phyloP scores from a whole-genome alignment of 2,797 vertebrate species.

The Alcedo quadribrachys region DNA sequence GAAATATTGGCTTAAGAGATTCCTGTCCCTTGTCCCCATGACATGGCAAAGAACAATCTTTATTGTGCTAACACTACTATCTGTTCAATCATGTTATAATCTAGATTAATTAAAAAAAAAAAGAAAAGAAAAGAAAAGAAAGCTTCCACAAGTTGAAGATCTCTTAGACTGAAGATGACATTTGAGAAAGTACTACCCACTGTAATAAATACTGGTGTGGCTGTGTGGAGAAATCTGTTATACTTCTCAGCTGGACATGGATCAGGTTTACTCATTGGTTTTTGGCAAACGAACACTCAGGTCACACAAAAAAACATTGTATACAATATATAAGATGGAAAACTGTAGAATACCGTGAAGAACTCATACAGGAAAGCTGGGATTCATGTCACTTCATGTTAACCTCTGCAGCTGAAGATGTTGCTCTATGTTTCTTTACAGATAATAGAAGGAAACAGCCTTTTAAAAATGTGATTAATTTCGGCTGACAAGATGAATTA shows the following conservation, averaged over 20 bases:
- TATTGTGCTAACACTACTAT: not conserved
- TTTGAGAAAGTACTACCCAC: not conserved
- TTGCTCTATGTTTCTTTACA: not conserved
- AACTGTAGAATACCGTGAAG: not conserved
- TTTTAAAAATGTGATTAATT: conserved; percentile 1
- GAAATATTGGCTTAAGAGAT: not conserved
- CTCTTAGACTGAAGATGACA: not conserved
- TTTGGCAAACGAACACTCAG: not conserved
- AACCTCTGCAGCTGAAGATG: not conserved
- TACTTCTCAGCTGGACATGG: not conserved
- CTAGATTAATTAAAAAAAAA: not conserved
- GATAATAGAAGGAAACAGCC: not conserved
- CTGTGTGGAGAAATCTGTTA: not conserved
- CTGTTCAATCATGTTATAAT: not conserved
- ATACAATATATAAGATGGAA: not conserved
- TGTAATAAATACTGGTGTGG: not conserved
- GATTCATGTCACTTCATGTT: not conserved
- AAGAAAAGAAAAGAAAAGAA: not conserved
- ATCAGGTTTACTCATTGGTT: not conserved
- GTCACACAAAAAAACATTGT: not conserved
- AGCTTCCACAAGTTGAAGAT: not conserved
- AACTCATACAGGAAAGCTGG: not conserved
- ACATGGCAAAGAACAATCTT: not conserved
- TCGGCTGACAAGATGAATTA: not conserved
- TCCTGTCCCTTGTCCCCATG: not conserved